Percentiles rank a stretch among this genome's conserved stretches.
Conservation (phyloP, 2,888 invertebrate genomes). For the Phania funesta region DNA sequence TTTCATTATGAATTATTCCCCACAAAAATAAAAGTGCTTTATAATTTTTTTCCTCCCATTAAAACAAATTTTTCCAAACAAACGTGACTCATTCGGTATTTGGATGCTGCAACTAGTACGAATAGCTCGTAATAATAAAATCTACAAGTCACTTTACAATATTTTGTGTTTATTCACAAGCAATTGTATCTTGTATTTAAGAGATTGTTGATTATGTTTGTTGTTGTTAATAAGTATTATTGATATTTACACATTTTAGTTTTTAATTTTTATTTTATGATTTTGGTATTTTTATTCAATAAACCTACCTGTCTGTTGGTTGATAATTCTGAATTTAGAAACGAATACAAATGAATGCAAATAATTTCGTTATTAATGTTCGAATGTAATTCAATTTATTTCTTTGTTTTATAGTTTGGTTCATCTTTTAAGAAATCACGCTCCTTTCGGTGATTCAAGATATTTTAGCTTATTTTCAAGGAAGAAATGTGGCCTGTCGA, state of each 20-base stretch:
- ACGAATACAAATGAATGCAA: too few species aligned
- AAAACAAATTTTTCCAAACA: conserved; percentile 44
- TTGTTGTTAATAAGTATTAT: background rate
- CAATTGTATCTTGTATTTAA: conserved; percentile 31
- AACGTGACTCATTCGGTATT: conserved; percentile 43
- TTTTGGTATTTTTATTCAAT: conserved; percentile 36
- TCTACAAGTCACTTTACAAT: background rate
- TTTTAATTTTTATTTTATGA: conserved; percentile 25
- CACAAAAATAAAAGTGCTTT: background rate
- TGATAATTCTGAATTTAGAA: too few species aligned
- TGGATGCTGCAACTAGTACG: background rate
- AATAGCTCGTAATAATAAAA: conserved; percentile 11
- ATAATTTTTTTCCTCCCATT: background rate
- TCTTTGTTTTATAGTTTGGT: too few species aligned
- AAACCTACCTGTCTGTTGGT: too few species aligned
- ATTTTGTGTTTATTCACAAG: conserved; percentile 5
- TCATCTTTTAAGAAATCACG: too few species aligned
- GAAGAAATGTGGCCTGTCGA: too few species aligned
- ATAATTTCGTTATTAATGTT: too few species aligned
- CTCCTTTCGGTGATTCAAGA: too few species aligned
- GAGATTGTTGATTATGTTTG: conserved; percentile 32
- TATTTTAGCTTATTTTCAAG: too few species aligned
- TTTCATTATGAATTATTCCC: conserved; percentile 41
- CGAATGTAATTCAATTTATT: too few species aligned
- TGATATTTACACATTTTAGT: conserved; percentile 21